These are phyloP conservation scores for Vanacampus margaritifer DNA, from an alignment of 2,113 vertebrate species.

Conservation along the genomic window DNA sequence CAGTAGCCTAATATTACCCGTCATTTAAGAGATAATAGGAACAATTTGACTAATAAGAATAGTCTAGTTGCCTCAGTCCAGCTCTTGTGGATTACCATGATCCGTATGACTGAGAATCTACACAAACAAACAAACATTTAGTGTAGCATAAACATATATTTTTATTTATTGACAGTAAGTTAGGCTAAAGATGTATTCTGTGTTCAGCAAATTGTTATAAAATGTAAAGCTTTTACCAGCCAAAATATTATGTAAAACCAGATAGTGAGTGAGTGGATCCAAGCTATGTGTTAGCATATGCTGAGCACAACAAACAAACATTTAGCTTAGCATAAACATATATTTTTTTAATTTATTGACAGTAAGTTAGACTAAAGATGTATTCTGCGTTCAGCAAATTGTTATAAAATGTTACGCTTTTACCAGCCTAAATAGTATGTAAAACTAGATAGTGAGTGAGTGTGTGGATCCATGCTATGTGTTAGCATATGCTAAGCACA, in stretches of 20 bases:
- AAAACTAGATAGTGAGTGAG: no score
- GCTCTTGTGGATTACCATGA: background rate
- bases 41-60: background rate
- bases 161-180: background rate
- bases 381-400: background rate
- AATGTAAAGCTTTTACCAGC: background rate
- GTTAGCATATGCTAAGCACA: no score
- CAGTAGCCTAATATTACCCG: background rate
- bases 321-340: no score
- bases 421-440: background rate
- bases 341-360: background rate
- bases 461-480: no score
- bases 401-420: background rate
- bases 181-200: background rate
- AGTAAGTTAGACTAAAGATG: background rate
- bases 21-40: background rate
- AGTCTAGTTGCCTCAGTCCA: background rate
- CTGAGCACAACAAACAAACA: background rate
- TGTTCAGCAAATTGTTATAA: background rate
- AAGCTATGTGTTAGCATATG: no score
- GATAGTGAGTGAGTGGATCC: no score
- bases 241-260: background rate
- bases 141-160: background rate
- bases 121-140: background rate
- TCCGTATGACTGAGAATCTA: background rate